Conservation (phyloP, 1,140 invertebrate genomes). For the Aphis craccivora region DNA sequence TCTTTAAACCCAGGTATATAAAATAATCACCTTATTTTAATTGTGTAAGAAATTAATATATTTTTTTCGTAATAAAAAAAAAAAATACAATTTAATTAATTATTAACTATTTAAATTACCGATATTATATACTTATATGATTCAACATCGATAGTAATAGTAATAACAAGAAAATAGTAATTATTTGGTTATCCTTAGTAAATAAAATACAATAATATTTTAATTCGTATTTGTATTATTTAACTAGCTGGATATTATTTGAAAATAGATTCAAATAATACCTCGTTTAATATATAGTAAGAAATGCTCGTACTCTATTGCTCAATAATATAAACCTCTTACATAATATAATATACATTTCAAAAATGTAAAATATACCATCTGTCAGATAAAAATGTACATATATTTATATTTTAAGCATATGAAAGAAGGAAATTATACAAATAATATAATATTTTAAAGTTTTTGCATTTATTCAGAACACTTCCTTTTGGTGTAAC, state of each 20-base stretch:
- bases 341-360: background rate
- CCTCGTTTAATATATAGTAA: background rate
- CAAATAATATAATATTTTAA: background rate
- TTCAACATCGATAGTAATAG: too few relatives aligned
- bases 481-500: background rate
- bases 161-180: too few relatives aligned
- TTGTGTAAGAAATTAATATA: too few relatives aligned
- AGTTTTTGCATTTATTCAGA: background rate
- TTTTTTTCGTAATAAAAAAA: too few relatives aligned
- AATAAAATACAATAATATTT: background rate
- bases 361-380: background rate
- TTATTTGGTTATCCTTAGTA: background rate
- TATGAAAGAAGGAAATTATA: background rate
- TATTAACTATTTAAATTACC: too few relatives aligned
- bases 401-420: background rate
- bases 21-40: too few relatives aligned
- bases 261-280: background rate
- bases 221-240: background rate
- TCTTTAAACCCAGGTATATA: too few relatives aligned
- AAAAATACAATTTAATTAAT: too few relatives aligned
- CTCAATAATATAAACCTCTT: background rate
- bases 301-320: background rate
- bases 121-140: too few relatives aligned
- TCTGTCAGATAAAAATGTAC: background rate
- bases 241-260: background rate